Conservation (phyloP, 2,888 invertebrate genomes). For the Zaprionus lineosus region DNA sequence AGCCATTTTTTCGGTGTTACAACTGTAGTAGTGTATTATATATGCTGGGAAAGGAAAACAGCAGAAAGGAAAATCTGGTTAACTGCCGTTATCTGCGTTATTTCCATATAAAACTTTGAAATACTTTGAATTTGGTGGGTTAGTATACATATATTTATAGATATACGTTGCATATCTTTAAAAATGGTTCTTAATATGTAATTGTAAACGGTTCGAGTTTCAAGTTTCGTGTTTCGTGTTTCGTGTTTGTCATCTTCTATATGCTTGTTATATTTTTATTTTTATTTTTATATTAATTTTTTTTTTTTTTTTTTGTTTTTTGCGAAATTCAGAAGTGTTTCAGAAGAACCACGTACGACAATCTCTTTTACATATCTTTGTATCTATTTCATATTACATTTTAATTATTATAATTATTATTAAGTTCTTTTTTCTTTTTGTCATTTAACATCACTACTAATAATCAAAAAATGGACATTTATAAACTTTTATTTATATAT, state of each 20-base stretch:
- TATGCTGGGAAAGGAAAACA: too few species aligned
- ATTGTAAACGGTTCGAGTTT: constrained; percentile 57
- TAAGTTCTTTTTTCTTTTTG: constrained; percentile 51
- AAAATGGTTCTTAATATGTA: constrained; percentile 66
- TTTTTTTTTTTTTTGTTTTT: not conserved
- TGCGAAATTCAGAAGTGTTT: not conserved
- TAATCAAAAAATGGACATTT: constrained; percentile 82
- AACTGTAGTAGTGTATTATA: constrained; percentile 6
- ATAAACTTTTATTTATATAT: constrained; percentile 74
- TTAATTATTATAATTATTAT: constrained; percentile 63
- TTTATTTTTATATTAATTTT: not conserved
- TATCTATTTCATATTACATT: constrained; percentile 64
- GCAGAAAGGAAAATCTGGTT: constrained; percentile 17
- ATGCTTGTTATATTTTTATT: constrained; percentile 45
- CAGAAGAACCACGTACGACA: constrained; percentile 31
- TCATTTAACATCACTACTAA: constrained; percentile 78
- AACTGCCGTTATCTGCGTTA: constrained; percentile 21
- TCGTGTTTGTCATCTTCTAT: constrained; percentile 35
- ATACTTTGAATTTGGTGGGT: constrained; percentile 79
- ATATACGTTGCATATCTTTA: constrained; percentile 65
- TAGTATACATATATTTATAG: constrained; percentile 76
- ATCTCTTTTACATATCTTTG: constrained; percentile 14
- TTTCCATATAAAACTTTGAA: constrained; percentile 71
- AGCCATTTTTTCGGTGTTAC: constrained; percentile 24
- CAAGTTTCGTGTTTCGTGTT: constrained; percentile 8